Base-by-base conservation (phyloP, 2,888 invertebrate species). In the Seira sanloemensis region DNA sequence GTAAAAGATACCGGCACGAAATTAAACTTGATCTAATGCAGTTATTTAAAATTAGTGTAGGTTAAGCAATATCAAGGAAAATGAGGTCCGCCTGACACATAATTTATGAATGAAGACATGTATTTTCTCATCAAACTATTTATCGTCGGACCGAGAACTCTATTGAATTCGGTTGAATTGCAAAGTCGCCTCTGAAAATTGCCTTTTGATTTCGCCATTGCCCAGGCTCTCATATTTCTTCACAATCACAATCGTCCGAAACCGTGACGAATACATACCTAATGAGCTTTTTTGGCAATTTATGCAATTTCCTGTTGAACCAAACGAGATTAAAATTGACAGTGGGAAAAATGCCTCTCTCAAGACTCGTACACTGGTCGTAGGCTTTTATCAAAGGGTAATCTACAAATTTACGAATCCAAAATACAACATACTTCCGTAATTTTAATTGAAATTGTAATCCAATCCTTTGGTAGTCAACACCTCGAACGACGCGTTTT, bases 231-330 rank as follows among this genome's bases (percentile, higher is more conserved):
- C 50, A 50, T 16, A 37, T 37, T 37, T 37, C 37, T 16, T 50
- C 50, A n/a, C n/a, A n/a, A n/a, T 18, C n/a, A 50, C 16, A 50
- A 18, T n/a, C 16, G 12, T 12, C 50, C 16, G 2, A 50, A 50
- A 50, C 50, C 50, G 50, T 50, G 50, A 50, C 50, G 50, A 50
- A 50, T 12, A 50, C 50, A 50, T 50, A 50, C 50, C 50, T 50
- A 50, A 50, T 50, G 12, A 50, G 50, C n/a, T 50, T 50, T 50
- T 50, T 50, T 50, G 50, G 50, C 50, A 50, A 50, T 50, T 50
- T 18, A 12, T 18, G 12, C 16, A 50, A 2, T 12, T 37, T 37
- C 12, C 37, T 7, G 4, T 7, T 37, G 37, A 12, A 37, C 37
- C 50, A 50, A 50, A 50, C 12, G 16, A 37, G 37, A 50, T 50